Conservation (phyloP, 2,113 vertebrate species). For the Todiramphus chloris region DNA sequence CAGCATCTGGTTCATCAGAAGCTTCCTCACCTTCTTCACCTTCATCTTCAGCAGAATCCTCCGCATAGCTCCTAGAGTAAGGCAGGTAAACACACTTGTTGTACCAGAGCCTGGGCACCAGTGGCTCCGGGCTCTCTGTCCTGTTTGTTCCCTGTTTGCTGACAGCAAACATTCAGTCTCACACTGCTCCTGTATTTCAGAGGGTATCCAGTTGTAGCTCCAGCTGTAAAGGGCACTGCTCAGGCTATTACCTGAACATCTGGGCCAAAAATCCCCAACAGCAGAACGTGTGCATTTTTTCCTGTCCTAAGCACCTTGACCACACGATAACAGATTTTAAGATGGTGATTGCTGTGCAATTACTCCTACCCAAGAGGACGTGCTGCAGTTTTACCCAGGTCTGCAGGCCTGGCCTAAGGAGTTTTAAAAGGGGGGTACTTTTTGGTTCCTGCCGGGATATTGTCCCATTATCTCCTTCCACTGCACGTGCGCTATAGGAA, state of each 20-base stretch:
- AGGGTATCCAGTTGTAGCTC: neutral
- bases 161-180: neutral
- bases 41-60: constrained; percentile 87
- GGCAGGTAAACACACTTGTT: neutral
- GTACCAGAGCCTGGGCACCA: neutral
- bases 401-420: neutral
- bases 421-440: neutral
- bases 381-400: neutral
- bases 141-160: neutral
- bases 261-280: neutral
- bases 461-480: neutral
- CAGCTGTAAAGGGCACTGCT: neutral
- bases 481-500: neutral
- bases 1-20: constrained; percentile 78
- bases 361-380: neutral
- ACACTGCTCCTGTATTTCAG: neutral
- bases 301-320: neutral
- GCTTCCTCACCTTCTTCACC: constrained; percentile 82
- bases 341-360: neutral
- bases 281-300: neutral
- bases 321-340: accelerated
- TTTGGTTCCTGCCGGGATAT: neutral
- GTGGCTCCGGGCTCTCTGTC: neutral
- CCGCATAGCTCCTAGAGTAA: constrained; percentile 85
- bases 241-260: neutral